Conservation (phyloP, 1,140 invertebrate genomes). For the Hypothenemus hampei region DNA sequence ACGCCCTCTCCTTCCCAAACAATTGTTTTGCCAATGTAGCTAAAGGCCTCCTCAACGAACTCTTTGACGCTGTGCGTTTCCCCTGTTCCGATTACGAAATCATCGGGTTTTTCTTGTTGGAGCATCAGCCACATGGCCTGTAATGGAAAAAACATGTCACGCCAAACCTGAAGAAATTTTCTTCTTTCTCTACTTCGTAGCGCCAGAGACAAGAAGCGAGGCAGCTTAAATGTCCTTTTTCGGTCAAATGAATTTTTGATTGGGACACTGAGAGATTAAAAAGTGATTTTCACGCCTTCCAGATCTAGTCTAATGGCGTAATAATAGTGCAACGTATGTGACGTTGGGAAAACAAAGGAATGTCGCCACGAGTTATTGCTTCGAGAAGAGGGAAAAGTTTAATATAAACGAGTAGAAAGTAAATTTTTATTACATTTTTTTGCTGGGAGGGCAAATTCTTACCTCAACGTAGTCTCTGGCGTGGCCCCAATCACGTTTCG, state of each 20-base stretch:
- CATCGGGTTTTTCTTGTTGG: constrained; percentile 88
- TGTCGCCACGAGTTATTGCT: too few relatives aligned
- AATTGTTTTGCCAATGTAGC: constrained; percentile 66
- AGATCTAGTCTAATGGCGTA: too few relatives aligned
- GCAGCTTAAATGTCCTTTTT: background rate
- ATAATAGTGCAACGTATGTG: too few relatives aligned
- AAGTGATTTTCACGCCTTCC: background rate
- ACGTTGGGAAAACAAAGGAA: too few relatives aligned
- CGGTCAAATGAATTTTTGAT: background rate
- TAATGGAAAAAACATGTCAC: constrained; percentile 26
- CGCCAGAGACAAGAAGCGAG: background rate
- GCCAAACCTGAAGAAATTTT: constrained; percentile 2
- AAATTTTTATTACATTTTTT: too few relatives aligned
- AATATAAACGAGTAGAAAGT: too few relatives aligned
- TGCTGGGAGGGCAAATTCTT: too few relatives aligned
- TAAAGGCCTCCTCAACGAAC: constrained; percentile 92
- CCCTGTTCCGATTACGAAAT: constrained; percentile 97
- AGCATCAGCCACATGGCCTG: constrained; percentile 99
- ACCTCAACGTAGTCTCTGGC: constrained; percentile 98
- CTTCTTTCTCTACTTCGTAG: background rate
- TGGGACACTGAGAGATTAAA: background rate
- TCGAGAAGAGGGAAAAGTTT: too few relatives aligned
- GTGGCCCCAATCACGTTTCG: constrained; percentile 98
- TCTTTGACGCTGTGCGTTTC: constrained; percentile 92
- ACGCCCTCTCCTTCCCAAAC: constrained; percentile 84